Percentiles rank a stretch among this genome's conserved stretches.
Conservation (phyloP, 2,113 vertebrate genomes). For the Synodontis membranacea region DNA sequence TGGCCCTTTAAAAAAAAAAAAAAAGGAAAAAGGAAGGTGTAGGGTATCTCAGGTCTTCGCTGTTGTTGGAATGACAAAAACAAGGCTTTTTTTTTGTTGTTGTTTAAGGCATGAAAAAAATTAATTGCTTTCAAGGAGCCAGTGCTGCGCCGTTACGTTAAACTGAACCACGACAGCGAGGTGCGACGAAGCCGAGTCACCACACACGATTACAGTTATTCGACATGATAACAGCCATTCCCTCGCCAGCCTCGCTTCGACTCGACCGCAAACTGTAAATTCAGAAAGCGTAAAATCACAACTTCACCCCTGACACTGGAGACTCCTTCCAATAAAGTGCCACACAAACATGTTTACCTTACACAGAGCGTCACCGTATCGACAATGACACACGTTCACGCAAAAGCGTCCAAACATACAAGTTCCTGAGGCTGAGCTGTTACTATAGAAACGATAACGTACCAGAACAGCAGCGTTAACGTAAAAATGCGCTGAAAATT, state of each 20-base stretch:
- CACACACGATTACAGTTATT: too few species aligned
- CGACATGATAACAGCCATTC: too few species aligned
- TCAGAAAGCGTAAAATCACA: not conserved
- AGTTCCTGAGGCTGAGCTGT: not conserved
- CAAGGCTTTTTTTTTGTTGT: not conserved
- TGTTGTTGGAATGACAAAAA: not conserved
- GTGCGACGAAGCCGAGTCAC: too few species aligned
- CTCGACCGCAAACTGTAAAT: too few species aligned
- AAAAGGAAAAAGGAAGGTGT: constrained; percentile 57
- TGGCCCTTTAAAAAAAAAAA: constrained; percentile 59
- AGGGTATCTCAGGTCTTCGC: constrained; percentile 40
- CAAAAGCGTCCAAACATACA: too few species aligned
- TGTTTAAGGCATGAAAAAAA: too few species aligned
- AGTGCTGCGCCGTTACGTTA: not conserved
- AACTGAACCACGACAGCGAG: not conserved
- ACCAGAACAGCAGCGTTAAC: too few species aligned
- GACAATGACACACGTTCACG: too few species aligned
- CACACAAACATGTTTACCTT: not conserved
- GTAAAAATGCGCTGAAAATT: not conserved
- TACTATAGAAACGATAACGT: not conserved
- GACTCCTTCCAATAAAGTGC: not conserved
- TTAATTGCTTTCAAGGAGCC: too few species aligned
- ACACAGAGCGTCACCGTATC: not conserved
- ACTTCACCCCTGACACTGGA: not conserved
- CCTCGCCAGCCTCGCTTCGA: too few species aligned